Evolutionary conservation across 2,888 invertebrate genomes (phyloP), one percentile per base, ranked within the genome.

Genomic region (Halictus quadricinctus): DNA sequence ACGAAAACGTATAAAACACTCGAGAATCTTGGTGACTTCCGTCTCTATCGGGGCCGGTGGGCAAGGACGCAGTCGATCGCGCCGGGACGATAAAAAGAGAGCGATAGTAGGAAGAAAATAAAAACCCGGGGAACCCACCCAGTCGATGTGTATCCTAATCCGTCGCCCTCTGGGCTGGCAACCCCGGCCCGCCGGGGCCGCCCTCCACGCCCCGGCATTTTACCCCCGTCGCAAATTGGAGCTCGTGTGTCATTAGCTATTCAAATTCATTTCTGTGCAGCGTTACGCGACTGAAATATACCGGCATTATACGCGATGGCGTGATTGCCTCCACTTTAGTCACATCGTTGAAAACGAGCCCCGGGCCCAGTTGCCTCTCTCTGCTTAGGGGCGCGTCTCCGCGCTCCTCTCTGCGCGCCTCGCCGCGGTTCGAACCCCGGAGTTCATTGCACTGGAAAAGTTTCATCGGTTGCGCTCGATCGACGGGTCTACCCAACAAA

Each of bases 371-470:
- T 72, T 74, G 13, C 41, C 43, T 41, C 41, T 43, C 79, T 79
- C 58, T 50, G 73, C 81, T 82, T 72, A 70, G 72, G 83, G 85
- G 82, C 72, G 84, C 83, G 84, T 82, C 83, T 74, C 50, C 50
- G 73, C 64, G 50, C 58, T 64, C 29, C 29, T 25, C 64, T 64
- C 64, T 29, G 64, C 64, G 15, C 64, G 6, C 29, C 64, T 29
- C 64, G 48, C 60, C 46, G 69, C 50, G 60, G 79, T 82, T 58
- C 46, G 82, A 58, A 72, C 15, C 72, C n/a, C 46, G 54, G 88
- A 76, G 88, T 88, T 88, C 88, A 82, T 88, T 87, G 88, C 88
- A 88, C 88, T 41, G 82, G 76, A 72, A 86, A 88, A 86, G 79
- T 88, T 84, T 77, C 82, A 54, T 85, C 72, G 87, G 87, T 81